Conservation (phyloP, 2,113 vertebrate species). For the Sphaerodactylus townsendi region DNA sequence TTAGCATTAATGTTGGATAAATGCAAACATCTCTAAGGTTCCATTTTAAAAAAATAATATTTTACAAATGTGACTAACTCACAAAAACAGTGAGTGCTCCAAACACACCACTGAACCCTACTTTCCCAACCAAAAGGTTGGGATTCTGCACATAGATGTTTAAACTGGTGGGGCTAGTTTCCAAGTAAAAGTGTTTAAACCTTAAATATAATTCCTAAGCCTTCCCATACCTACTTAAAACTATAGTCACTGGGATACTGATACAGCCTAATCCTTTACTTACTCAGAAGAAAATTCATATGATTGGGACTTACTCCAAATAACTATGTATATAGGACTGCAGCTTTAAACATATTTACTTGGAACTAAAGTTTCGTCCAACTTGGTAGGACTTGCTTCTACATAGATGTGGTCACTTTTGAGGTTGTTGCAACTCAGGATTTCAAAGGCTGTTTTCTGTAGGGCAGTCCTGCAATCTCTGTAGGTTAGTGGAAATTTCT, state of each 20-base stretch:
- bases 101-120: constrained; percentile 34
- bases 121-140: not conserved
- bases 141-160: not conserved
- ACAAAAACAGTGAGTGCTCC: constrained; percentile 10
- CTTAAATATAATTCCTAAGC: not conserved
- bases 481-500: constrained; percentile 9
- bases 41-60: not conserved
- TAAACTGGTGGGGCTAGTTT: not conserved
- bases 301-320: not conserved
- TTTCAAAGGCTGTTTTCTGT: not conserved
- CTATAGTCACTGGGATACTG: not conserved
- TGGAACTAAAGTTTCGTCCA: not conserved
- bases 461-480: not conserved
- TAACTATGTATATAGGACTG: not conserved
- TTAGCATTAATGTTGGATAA: not conserved
- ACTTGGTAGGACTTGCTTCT: not conserved
- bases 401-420: not conserved
- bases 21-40: constrained; percentile 19
- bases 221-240: not conserved
- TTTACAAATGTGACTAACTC: constrained; percentile 36
- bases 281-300: not conserved
- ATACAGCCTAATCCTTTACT: not conserved
- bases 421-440: constrained; percentile 34
- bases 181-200: not conserved
- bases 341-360: not conserved